Conservation (phyloP, 2,113 vertebrate species). For the Neolamprologus caudopunctatus region DNA sequence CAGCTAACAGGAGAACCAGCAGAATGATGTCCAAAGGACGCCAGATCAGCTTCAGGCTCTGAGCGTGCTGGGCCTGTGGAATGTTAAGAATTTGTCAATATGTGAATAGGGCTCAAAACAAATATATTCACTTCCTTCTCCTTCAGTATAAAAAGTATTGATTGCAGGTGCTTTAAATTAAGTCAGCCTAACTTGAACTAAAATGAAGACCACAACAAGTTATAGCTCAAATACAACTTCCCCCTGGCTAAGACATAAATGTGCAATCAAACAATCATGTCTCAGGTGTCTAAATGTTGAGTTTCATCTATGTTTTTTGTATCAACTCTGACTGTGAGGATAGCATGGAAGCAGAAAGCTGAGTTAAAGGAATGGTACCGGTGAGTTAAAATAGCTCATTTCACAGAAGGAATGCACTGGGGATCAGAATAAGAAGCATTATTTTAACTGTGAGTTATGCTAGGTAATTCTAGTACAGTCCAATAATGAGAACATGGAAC, state of each 20-base stretch:
- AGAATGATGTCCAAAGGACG: conserved; percentile 75
- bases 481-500: background rate
- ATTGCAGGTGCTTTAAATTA: background rate
- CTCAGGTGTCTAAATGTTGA: background rate
- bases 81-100: background rate
- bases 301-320: background rate
- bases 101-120: background rate
- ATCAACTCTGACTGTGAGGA: background rate
- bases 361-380: background rate
- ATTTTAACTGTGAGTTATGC: background rate
- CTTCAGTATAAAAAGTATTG: background rate
- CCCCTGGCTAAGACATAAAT: background rate
- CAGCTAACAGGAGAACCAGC: conserved; percentile 65
- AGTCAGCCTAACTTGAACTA: background rate
- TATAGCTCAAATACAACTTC: background rate
- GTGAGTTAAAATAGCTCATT: background rate
- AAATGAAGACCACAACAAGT: background rate
- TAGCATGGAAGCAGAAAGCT: background rate
- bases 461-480: background rate
- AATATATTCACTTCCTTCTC: background rate
- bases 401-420: background rate
- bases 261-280: background rate
- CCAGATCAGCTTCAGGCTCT: conserved; percentile 70
- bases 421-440: background rate
- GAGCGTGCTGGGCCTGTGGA: conserved; percentile 72